These are phyloP conservation scores for Andricus grossulariae DNA, from an alignment of 1,140 invertebrate genomes.

Conservation along the genomic window DNA sequence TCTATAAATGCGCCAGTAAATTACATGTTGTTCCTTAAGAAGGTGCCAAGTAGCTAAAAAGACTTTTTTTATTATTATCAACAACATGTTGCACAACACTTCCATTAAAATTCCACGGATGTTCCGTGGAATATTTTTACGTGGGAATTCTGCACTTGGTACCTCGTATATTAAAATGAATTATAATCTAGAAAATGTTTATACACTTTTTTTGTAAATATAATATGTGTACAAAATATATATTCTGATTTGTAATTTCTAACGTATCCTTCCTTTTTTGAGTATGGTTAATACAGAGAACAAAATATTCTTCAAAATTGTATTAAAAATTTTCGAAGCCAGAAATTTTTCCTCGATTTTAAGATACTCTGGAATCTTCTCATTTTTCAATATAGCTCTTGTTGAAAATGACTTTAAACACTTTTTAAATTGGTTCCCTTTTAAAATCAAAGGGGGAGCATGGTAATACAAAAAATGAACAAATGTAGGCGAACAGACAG, in stretches of 20 bases:
- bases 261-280: background rate
- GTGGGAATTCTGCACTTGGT: background rate
- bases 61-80: background rate
- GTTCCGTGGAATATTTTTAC: background rate
- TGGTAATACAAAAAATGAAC: too few species aligned
- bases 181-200: constrained; percentile 12
- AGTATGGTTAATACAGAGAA: too few species aligned
- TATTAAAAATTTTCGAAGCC: too few species aligned
- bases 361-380: too few species aligned
- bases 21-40: background rate
- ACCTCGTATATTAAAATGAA: constrained; percentile 1
- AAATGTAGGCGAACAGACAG: background rate
- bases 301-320: too few species aligned
- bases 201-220: constrained; percentile 20
- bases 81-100: background rate
- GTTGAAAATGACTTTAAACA: too few species aligned
- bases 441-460: too few species aligned
- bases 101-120: background rate
- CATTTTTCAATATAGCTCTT: too few species aligned
- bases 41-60: constrained; percentile 12
- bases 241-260: background rate
- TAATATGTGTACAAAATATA: constrained; percentile 7
- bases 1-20: background rate
- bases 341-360: too few species aligned
- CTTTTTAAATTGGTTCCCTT: too few species aligned